phyloP scores from a whole-genome alignment of 2,888 invertebrate species.

The Phasia obesa region DNA sequence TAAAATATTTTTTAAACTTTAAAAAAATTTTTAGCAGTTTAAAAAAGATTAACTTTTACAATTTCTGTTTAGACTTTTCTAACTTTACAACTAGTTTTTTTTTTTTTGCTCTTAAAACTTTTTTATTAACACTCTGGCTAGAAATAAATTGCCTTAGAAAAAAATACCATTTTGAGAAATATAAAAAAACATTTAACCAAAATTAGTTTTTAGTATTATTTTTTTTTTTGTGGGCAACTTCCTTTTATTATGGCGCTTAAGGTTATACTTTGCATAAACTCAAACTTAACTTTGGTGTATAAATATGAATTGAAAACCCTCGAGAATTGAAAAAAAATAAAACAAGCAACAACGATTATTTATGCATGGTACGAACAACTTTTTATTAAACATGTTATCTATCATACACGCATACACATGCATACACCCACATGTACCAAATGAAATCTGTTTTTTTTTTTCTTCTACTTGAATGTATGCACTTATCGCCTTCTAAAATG shows the following conservation, averaged over 20 bases:
- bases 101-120: constrained; percentile 18
- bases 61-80: background rate
- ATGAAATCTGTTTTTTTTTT: constrained; percentile 4
- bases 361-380: constrained; percentile 2
- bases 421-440: background rate
- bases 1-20: background rate
- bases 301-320: constrained; percentile 45
- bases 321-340: constrained; percentile 29
- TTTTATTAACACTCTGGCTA: constrained; percentile 33
- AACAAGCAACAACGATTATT: constrained; percentile 24
- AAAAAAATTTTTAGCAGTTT: background rate
- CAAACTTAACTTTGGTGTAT: constrained; percentile 14
- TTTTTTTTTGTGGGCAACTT: constrained; percentile 25
- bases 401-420: background rate
- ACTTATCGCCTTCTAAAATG: no score
- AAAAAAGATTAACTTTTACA: background rate
- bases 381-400: constrained; percentile 13
- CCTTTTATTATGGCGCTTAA: constrained; percentile 39
- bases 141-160: constrained; percentile 14
- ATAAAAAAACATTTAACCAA: constrained; percentile 24
- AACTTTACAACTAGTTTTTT: constrained; percentile 14
- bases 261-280: constrained; percentile 61
- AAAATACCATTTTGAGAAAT: background rate
- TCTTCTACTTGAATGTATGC: background rate
- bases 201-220: constrained; percentile 39